phyloP scores from a whole-genome alignment of 1,140 invertebrate species.

The Eulimnadia texana region DNA sequence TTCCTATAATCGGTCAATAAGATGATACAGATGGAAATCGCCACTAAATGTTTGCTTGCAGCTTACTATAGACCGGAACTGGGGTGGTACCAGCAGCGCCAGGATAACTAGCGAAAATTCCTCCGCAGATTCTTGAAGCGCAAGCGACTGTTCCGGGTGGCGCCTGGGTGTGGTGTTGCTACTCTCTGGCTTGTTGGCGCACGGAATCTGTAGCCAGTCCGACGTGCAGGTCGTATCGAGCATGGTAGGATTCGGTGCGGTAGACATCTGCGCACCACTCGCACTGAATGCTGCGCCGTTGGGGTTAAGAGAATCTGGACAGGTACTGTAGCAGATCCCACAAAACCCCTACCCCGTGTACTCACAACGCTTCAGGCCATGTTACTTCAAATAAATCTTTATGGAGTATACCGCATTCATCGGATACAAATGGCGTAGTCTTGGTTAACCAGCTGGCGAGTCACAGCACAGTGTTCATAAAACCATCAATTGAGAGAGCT shows the following conservation, averaged over 20 bases:
- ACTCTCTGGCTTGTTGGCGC: neutral
- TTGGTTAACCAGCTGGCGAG: slow-evolving; percentile 49
- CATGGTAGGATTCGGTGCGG: slow-evolving; percentile 1
- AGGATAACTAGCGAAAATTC: neutral
- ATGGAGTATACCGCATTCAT: slow-evolving; percentile 30
- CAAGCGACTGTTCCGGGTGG: neutral
- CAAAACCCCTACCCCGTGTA: slow-evolving; percentile 4
- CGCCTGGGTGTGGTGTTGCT: neutral
- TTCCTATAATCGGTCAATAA: slow-evolving; percentile 14
- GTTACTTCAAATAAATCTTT: neutral
- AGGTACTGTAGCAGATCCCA: slow-evolving; percentile 10
- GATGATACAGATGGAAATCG: neutral
- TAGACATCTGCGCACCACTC: neutral
- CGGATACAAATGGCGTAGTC: slow-evolving; percentile 60
- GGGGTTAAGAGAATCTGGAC: slow-evolving; percentile 1
- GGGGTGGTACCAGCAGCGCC: slow-evolving; percentile 5
- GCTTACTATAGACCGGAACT: slow-evolving; percentile 16
- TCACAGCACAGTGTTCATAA: too few relatives aligned
- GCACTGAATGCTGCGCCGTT: neutral
- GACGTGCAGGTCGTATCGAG: neutral
- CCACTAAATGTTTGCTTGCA: neutral
- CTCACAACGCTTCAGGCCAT: neutral
- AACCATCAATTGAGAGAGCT: too few relatives aligned
- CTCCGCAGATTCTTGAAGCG: slow-evolving; percentile 5
- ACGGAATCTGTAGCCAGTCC: slow-evolving; percentile 6